Conservation (phyloP, 2,797 vertebrate species). For the Apogon talboti region DNA sequence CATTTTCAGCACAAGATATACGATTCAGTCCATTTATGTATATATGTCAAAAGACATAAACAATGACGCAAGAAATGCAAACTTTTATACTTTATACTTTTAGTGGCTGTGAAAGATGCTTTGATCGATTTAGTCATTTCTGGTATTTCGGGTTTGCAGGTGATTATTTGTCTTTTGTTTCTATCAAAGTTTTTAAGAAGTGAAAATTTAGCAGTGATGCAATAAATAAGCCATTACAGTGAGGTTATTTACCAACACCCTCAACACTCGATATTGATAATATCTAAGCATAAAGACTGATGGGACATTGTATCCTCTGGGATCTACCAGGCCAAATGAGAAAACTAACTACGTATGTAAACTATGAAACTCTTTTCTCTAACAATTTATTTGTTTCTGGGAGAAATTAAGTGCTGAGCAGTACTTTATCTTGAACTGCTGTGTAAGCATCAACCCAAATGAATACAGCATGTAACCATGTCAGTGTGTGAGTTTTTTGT, state of each 20-base stretch:
- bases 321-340: not conserved
- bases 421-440: not conserved
- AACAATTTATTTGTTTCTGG: slow-evolving; percentile 7
- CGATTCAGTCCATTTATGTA: not conserved
- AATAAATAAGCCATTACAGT: not conserved
- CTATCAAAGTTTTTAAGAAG: too few relatives aligned
- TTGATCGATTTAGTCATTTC: too few relatives aligned
- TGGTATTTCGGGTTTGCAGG: too few relatives aligned
- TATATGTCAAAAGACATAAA: not conserved
- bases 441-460: not conserved
- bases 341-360: not conserved
- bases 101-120: too few relatives aligned
- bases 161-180: too few relatives aligned
- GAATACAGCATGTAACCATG: not conserved
- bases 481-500: not conserved
- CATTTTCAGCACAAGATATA: not conserved
- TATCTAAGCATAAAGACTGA: not conserved
- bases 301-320: not conserved
- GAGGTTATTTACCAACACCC: not conserved
- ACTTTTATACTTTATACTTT: too few relatives aligned
- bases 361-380: not conserved
- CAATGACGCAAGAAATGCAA: too few relatives aligned
- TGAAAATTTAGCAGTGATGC: not conserved
- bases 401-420: not conserved
- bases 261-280: not conserved